These are phyloP conservation scores for Xenopus borealis DNA, from an alignment of 2,113 vertebrate genomes.

Conservation along the genomic window DNA sequence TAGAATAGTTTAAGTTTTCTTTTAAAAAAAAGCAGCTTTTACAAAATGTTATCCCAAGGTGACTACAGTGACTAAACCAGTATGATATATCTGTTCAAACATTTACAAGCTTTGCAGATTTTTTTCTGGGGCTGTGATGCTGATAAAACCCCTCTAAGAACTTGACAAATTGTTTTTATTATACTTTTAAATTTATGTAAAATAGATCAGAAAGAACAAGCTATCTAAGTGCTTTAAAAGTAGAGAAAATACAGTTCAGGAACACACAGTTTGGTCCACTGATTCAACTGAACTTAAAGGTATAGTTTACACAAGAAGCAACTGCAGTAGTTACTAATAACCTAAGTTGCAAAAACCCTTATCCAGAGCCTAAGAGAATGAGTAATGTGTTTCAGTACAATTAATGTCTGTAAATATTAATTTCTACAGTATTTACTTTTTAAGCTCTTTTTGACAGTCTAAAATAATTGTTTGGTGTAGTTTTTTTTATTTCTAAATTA, in stretches of 20 bases:
- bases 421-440: no score
- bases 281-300: no score
- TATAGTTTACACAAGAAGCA: no score
- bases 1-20: background rate
- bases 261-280: background rate
- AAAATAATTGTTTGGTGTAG: no score
- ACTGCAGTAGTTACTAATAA: no score
- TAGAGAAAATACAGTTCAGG: background rate
- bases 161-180: conserved; percentile 32
- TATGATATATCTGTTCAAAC: conserved; percentile 32
- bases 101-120: conserved; percentile 21
- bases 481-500: no score
- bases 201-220: conserved; percentile 24
- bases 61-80: conserved; percentile 11
- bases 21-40: conserved; percentile 5
- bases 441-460: no score
- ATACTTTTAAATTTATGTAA: conserved; percentile 41
- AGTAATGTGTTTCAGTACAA: no score
- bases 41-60: conserved; percentile 30
- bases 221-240: conserved; percentile 15
- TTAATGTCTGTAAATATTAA: no score
- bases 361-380: no score
- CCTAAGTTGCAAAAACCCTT: no score
- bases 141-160: conserved; percentile 37
- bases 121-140: conserved; percentile 14